These are phyloP conservation scores for Spilogale gracilis DNA, from an alignment of 2,113 vertebrate genomes.

Conservation along the genomic window DNA sequence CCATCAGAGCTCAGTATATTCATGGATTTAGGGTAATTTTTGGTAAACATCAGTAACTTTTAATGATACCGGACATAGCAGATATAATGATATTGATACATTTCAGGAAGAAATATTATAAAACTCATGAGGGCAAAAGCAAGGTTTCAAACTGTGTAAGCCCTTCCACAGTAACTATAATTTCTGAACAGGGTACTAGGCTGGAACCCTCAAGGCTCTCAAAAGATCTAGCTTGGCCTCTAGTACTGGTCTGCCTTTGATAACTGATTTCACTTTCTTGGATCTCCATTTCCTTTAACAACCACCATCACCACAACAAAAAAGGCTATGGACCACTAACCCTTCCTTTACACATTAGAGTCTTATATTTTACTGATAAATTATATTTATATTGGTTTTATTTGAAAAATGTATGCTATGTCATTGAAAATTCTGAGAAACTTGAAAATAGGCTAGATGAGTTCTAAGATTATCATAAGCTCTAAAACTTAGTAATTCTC, in stretches of 20 bases:
- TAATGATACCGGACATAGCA: background rate
- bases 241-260: background rate
- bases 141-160: background rate
- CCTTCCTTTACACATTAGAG: background rate
- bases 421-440: background rate
- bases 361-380: background rate
- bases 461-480: background rate
- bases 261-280: background rate
- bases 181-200: background rate
- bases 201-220: background rate
- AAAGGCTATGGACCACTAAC: background rate
- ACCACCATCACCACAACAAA: background rate
- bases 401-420: background rate
- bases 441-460: background rate
- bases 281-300: background rate
- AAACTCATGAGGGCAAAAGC: background rate
- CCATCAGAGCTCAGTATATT: background rate
- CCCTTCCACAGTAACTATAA: background rate
- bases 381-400: background rate
- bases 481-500: background rate
- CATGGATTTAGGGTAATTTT: background rate
- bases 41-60: constrained; percentile 17
- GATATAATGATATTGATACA: background rate
- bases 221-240: background rate
- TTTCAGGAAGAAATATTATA: background rate